These are phyloP conservation scores for Ethmia dodecea DNA, from an alignment of 2,888 invertebrate species.

Conservation along the genomic window DNA sequence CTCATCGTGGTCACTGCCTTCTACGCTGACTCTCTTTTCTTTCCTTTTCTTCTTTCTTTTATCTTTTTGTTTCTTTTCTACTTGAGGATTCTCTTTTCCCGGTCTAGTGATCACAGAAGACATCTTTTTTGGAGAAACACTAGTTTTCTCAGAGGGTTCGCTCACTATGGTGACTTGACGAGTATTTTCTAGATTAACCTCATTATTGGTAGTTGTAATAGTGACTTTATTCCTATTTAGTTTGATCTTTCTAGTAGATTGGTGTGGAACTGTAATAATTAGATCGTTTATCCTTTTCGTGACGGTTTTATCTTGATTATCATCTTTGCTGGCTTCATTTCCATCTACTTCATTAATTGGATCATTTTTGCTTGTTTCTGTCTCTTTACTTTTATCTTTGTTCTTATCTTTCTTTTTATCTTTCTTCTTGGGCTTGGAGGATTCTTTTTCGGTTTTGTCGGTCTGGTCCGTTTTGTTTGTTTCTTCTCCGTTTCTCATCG, in stretches of 20 bases:
- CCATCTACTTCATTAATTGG: not conserved
- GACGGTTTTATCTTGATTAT: slow-evolving; percentile 19
- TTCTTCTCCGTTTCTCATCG: slow-evolving; percentile 4
- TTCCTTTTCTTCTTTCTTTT: slow-evolving; percentile 41
- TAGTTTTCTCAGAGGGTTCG: not conserved
- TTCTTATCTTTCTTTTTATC: slow-evolving; percentile 5
- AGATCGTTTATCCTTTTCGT: slow-evolving; percentile 50
- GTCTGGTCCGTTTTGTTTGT: not conserved
- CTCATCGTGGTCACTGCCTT: slow-evolving; percentile 58
- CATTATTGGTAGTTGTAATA: slow-evolving; percentile 11
- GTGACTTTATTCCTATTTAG: slow-evolving; percentile 46
- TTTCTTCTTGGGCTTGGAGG: slow-evolving; percentile 1
- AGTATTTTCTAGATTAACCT: not conserved
- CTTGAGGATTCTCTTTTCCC: slow-evolving; percentile 12
- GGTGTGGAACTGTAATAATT: slow-evolving; percentile 53
- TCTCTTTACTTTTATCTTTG: slow-evolving; percentile 6
- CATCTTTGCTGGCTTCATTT: not conserved
- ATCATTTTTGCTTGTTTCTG: not conserved
- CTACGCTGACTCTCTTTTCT: slow-evolving; percentile 45
- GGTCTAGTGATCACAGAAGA: not conserved
- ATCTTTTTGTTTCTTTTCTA: slow-evolving; percentile 25
- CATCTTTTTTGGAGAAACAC: not conserved
- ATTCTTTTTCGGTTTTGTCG: slow-evolving; percentile 1
- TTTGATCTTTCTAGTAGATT: slow-evolving; percentile 53
- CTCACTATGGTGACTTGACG: not conserved